Conservation (phyloP, 53 echinoderm and acorn worm genomes). For the Crossaster papposus region DNA sequence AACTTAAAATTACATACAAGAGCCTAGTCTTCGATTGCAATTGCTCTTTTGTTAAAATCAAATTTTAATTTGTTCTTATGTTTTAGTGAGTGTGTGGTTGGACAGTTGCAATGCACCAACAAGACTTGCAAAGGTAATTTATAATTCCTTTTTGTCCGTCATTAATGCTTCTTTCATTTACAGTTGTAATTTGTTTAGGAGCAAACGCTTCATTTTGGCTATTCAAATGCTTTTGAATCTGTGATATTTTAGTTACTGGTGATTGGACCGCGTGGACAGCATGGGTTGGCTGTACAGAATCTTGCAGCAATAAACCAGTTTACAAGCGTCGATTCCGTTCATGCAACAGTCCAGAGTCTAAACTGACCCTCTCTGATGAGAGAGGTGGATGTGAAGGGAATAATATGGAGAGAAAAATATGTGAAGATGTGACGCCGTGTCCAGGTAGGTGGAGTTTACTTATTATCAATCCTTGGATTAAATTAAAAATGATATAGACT, state of each 20-base stretch:
- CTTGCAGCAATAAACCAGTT: slow-evolving; percentile 25
- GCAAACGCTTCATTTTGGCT: neutral
- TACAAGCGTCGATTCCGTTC: slow-evolving; percentile 33
- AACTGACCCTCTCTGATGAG: slow-evolving; percentile 1
- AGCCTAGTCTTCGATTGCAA: no score
- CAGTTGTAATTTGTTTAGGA: neutral
- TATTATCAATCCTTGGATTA: no score
- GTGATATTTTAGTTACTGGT: slow-evolving; percentile 13
- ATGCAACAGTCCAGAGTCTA: slow-evolving; percentile 36
- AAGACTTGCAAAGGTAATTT: slow-evolving; percentile 27
- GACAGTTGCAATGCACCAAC: slow-evolving; percentile 28
- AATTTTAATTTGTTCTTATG: neutral
- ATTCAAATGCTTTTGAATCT: neutral
- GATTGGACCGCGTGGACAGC: slow-evolving; percentile 45
- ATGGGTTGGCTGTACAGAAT: slow-evolving; percentile 30
- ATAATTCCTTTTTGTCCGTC: neutral
- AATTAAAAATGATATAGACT: no score
- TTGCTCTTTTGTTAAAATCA: no score
- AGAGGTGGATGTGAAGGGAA: slow-evolving; percentile 41
- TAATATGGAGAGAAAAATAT: slow-evolving; percentile 11
- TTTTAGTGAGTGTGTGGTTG: slow-evolving; percentile 36
- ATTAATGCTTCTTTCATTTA: neutral
- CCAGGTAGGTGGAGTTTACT: slow-evolving; percentile 35
- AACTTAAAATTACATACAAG: no score
- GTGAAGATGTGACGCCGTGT: slow-evolving; percentile 38